Evolutionary conservation across 2,113 vertebrate species (phyloP).

Genomic region (Pteruthius melanotis): DNA sequence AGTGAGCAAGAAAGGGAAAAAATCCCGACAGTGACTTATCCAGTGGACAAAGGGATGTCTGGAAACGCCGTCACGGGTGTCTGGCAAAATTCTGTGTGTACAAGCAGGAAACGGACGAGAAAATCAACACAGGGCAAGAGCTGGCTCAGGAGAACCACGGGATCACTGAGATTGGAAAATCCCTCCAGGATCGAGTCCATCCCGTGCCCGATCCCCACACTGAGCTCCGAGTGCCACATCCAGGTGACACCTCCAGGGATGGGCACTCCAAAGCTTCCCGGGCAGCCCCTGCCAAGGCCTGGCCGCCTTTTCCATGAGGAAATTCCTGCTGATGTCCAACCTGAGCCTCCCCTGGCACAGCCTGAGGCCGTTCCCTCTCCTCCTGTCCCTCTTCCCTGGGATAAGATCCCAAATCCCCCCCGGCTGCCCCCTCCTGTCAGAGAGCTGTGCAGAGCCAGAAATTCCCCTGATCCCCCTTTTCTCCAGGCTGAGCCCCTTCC

Average conservation of each 20-base stretch:
- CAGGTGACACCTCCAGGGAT: not conserved
- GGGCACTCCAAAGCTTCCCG: not conserved
- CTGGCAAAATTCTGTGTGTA: not conserved
- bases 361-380: not conserved
- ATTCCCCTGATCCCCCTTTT: not conserved
- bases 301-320: not conserved
- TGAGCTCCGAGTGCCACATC: not conserved
- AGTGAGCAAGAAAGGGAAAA: not conserved
- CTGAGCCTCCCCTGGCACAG: not conserved
- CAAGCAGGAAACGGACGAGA: rapidly evolving
- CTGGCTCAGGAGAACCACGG: not conserved
- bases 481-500: not conserved
- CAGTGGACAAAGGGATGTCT: not conserved
- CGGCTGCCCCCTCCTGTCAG: not conserved
- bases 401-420: not conserved
- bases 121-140: not conserved
- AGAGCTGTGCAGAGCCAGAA: not conserved
- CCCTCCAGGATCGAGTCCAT: rapidly evolving
- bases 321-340: not conserved
- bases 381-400: not conserved
- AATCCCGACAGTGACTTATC: not conserved
- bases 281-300: not conserved
- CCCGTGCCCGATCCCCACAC: not conserved
- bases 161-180: not conserved
- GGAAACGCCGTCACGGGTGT: rapidly evolving